Percentiles rank a stretch among this genome's conserved stretches.
phyloP scores from a whole-genome alignment of 2,797 vertebrate species.

The Periparus ater region DNA sequence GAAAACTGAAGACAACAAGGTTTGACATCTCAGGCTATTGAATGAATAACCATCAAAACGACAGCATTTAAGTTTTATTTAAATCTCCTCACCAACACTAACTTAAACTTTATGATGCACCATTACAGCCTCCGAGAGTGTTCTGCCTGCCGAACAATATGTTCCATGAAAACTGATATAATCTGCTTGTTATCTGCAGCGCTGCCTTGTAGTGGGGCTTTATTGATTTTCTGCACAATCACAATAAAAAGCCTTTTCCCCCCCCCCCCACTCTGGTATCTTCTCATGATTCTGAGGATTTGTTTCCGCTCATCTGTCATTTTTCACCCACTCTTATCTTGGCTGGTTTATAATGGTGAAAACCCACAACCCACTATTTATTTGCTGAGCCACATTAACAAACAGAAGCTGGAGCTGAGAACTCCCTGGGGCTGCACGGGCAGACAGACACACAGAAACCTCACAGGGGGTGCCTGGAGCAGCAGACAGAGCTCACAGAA shows the following conservation, averaged over 20 bases:
- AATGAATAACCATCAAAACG: slow-evolving; percentile 45
- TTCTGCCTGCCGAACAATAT: slow-evolving; percentile 52
- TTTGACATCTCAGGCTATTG: slow-evolving; percentile 29
- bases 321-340: slow-evolving; percentile 33
- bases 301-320: slow-evolving; percentile 50
- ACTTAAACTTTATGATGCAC: slow-evolving; percentile 56
- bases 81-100: slow-evolving; percentile 43
- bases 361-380: neutral
- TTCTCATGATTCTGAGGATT: slow-evolving; percentile 47
- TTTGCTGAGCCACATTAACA: neutral
- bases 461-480: fast-evolving
- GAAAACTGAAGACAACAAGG: neutral
- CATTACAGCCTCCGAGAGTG: slow-evolving; percentile 25
- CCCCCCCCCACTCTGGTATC: neutral
- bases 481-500: neutral
- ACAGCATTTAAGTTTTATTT: slow-evolving; percentile 51
- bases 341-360: neutral
- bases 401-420: neutral
- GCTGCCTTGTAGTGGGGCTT: slow-evolving; percentile 25
- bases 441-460: neutral
- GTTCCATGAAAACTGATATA: slow-evolving; percentile 63
- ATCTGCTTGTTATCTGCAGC: slow-evolving; percentile 67
- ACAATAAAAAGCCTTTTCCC: slow-evolving; percentile 5
- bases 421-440: fast-evolving
- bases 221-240: slow-evolving; percentile 67